phyloP scores from a whole-genome alignment of 2,113 vertebrate genomes.

The Oreochromis spilurus region DNA sequence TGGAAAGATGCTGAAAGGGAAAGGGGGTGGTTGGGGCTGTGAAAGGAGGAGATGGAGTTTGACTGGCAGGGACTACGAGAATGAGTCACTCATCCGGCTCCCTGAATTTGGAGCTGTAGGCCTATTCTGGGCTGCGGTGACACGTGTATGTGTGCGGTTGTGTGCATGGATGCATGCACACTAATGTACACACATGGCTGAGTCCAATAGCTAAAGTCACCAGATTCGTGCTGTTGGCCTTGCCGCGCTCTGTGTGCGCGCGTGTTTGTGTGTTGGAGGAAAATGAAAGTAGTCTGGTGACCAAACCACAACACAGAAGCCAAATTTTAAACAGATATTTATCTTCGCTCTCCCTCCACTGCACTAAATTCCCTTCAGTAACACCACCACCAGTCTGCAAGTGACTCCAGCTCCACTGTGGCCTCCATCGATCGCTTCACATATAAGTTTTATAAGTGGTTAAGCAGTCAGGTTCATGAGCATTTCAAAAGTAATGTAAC shows the following conservation, averaged over 20 bases:
- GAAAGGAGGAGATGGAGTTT: slow-evolving; percentile 21
- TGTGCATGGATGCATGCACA: not conserved
- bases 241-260: not conserved
- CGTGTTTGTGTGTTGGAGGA: slow-evolving; percentile 40
- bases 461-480: not conserved
- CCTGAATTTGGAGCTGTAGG: slow-evolving; percentile 14
- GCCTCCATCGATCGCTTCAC: not conserved
- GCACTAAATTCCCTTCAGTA: not conserved
- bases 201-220: slow-evolving; percentile 37
- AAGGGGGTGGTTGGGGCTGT: not conserved
- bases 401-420: not conserved
- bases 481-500: not conserved
- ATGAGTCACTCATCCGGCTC: slow-evolving; percentile 39
- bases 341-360: not conserved
- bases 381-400: not conserved
- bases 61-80: slow-evolving; percentile 44
- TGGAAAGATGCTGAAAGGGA: slow-evolving; percentile 56
- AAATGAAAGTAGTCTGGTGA: slow-evolving; percentile 61
- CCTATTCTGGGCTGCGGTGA: slow-evolving; percentile 58
- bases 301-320: slow-evolving; percentile 61
- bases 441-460: not conserved
- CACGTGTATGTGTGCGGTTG: slow-evolving; percentile 12
- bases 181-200: not conserved
- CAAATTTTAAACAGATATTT: slow-evolving; percentile 46
- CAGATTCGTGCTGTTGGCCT: not conserved